Percentiles rank a stretch among this genome's conserved stretches.
phyloP scores from a whole-genome alignment of 2,113 vertebrate genomes.

The Microcebus murinus region DNA sequence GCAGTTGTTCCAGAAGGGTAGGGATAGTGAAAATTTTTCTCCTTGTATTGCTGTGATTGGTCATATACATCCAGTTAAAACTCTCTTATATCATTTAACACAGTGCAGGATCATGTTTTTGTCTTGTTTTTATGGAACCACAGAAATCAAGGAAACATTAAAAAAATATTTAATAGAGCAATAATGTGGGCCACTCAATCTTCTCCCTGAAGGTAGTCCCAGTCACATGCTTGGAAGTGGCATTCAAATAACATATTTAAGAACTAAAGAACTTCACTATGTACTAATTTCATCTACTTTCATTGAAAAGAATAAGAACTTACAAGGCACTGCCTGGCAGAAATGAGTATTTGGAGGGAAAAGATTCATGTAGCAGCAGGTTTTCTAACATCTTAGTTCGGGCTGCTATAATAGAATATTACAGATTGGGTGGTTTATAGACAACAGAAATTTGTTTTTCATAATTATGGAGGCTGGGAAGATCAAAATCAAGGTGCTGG shows the following conservation, averaged over 20 bases:
- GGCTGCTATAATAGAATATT: too few species aligned
- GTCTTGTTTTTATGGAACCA: not conserved
- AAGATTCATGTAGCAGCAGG: not conserved
- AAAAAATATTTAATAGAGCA: not conserved
- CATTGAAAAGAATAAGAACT: not conserved
- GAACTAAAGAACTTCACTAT: not conserved
- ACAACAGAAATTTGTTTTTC: not conserved
- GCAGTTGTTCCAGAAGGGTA: not conserved
- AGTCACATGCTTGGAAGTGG: not conserved
- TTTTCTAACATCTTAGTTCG: not conserved
- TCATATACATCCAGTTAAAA: not conserved
- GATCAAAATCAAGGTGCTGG: not conserved
- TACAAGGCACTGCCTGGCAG: not conserved
- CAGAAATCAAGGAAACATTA: not conserved
- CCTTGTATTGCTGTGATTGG: not conserved
- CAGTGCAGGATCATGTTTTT: not conserved
- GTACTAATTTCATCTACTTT: not conserved
- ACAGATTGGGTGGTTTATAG: not conserved
- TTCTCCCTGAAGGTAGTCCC: not conserved
- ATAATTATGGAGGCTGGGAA: not conserved
- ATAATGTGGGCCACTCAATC: not conserved
- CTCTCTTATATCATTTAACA: not conserved
- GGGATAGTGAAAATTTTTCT: not conserved
- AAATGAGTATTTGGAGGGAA: not conserved
- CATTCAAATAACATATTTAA: not conserved